Evolutionary conservation across 2,797 vertebrate species (phyloP).

Genomic region (Pelodytes ibericus): DNA sequence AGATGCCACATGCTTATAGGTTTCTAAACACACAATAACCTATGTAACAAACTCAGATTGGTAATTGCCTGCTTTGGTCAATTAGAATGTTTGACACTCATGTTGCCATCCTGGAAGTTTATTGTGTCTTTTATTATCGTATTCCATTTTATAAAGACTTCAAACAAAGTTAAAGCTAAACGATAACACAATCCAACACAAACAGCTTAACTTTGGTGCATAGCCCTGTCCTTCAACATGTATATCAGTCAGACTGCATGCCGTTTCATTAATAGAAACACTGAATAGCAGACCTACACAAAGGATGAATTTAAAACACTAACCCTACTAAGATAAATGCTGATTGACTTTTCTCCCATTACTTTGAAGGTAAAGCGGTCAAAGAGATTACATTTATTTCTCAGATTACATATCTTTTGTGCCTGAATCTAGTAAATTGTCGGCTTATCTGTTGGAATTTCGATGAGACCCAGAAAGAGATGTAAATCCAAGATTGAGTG

Average conservation of each 20-base stretch:
- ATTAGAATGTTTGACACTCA: neutral
- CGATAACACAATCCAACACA: neutral
- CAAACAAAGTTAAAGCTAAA: neutral
- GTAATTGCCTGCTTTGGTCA: neutral
- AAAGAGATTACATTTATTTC: slow-evolving; percentile 8
- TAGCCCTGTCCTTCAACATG: neutral
- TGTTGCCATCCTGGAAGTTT: neutral
- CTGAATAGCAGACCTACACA: neutral
- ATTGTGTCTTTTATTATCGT: neutral
- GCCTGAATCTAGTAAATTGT: slow-evolving; percentile 18
- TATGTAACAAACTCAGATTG: too few relatives aligned
- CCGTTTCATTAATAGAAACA: neutral
- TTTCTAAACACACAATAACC: too few relatives aligned
- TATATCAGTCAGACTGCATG: neutral
- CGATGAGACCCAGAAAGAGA: neutral
- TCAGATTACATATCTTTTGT: slow-evolving; percentile 17
- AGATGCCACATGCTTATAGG: too few relatives aligned
- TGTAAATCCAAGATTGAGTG: slow-evolving; percentile 12
- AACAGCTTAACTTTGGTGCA: neutral
- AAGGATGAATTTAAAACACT: neutral
- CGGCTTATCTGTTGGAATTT: slow-evolving; percentile 32
- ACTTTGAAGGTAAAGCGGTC: neutral
- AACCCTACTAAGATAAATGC: slow-evolving; percentile 11
- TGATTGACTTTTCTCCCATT: slow-evolving; percentile 12
- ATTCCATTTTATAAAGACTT: neutral